Conservation (phyloP, 2,888 invertebrate genomes). For the Stictocephala bisonia region DNA sequence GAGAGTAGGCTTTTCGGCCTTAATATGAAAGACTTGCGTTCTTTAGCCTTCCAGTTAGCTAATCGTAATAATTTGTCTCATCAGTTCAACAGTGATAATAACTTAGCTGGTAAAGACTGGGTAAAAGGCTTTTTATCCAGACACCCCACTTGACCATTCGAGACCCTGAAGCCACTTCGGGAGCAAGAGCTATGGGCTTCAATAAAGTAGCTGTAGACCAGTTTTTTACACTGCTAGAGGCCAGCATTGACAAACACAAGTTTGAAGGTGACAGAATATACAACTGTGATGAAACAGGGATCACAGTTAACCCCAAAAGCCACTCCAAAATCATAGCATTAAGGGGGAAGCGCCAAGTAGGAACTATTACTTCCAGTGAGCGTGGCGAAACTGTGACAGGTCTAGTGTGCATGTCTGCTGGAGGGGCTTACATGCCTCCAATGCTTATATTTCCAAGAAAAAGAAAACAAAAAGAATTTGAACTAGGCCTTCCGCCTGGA, state of each 20-base stretch:
- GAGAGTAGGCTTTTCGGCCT: constrained; percentile 61
- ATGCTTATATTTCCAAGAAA: constrained; percentile 54
- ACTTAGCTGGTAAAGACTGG: constrained; percentile 62
- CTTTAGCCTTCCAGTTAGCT: constrained; percentile 58
- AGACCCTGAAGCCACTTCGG: constrained; percentile 59
- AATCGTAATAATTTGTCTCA: constrained; percentile 55
- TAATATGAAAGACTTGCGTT: constrained; percentile 57
- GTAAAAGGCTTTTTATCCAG: constrained; percentile 58
- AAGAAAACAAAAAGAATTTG: not conserved
- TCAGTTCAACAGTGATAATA: no score
- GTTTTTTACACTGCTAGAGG: constrained; percentile 16
- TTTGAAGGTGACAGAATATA: constrained; percentile 56
- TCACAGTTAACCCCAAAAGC: constrained; percentile 56
- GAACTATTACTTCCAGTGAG: constrained; percentile 51
- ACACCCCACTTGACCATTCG: constrained; percentile 58
- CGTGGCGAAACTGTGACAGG: constrained; percentile 58
- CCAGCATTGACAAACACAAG: constrained; percentile 51
- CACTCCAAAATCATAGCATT: constrained; percentile 54
- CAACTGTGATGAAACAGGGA: constrained; percentile 58
- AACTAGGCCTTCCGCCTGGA: no score
- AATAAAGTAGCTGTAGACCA: constrained; percentile 58
- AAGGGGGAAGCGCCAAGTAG: constrained; percentile 54
- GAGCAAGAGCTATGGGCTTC: constrained; percentile 61
- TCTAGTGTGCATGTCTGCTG: constrained; percentile 55
- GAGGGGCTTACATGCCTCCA: constrained; percentile 57